phyloP scores from a whole-genome alignment of 2,888 invertebrate species.

The Schizotus pectinicornis region DNA sequence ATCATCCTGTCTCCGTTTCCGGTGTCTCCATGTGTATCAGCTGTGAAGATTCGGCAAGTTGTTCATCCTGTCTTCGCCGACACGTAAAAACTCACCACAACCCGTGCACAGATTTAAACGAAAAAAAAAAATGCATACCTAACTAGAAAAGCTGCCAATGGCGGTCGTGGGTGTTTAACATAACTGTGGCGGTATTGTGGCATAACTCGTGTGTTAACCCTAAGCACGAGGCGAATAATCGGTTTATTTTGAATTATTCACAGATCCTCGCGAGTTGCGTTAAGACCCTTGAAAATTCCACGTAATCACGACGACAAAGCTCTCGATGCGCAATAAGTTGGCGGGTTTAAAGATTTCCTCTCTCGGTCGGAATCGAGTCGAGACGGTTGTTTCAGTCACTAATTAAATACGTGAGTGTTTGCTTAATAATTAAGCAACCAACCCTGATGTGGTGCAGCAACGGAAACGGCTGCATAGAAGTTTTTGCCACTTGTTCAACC shows the following conservation, averaged over 20 bases:
- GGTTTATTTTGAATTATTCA: conserved; percentile 34
- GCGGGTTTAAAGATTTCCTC: no score
- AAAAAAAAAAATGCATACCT: no score
- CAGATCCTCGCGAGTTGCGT: conserved; percentile 1
- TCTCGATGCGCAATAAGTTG: no score
- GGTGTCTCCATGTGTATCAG: conserved; percentile 36
- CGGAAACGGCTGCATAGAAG: conserved; percentile 29
- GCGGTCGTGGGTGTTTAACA: conserved; percentile 36
- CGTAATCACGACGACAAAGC: background rate
- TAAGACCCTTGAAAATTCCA: conserved; percentile 7
- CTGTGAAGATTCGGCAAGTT: conserved; percentile 31
- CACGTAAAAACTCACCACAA: conserved; percentile 4
- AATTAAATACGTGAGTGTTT: conserved; percentile 19
- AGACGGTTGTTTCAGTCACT: background rate
- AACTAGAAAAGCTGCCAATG: conserved; percentile 7
- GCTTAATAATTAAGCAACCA: conserved; percentile 19
- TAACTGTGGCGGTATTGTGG: conserved; percentile 32
- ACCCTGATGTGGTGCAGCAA: conserved; percentile 10
- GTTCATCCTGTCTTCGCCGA: conserved; percentile 2
- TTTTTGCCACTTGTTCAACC: conserved; percentile 29
- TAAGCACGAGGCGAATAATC: conserved; percentile 41
- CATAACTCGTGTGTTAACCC: conserved; percentile 29
- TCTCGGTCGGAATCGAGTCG: no score
- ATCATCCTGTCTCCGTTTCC: conserved; percentile 43
- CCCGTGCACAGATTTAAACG: background rate